Conservation (phyloP, 2,888 invertebrate genomes). For the Colostygia pectinataria region DNA sequence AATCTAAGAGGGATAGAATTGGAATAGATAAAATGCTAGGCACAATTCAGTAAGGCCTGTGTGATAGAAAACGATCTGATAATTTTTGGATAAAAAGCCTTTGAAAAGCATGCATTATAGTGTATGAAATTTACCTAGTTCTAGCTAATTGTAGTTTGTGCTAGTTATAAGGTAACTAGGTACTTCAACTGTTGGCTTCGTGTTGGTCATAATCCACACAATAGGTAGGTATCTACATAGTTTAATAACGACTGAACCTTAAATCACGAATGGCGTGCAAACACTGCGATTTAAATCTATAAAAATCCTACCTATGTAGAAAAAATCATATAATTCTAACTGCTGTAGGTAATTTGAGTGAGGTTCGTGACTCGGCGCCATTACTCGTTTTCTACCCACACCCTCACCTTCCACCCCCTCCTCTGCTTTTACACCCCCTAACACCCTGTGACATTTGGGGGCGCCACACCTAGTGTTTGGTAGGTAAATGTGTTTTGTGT, state of each 20-base stretch:
- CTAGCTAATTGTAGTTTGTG: too few relatives aligned
- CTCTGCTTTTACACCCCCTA: slow-evolving; percentile 35
- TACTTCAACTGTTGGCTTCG: neutral
- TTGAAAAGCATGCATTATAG: too few relatives aligned
- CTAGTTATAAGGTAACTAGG: too few relatives aligned
- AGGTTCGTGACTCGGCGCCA: slow-evolving; percentile 71
- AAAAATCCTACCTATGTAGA: slow-evolving; percentile 32
- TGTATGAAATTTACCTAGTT: too few relatives aligned
- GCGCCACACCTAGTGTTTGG: slow-evolving; percentile 46
- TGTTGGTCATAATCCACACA: slow-evolving; percentile 20
- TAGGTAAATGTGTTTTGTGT: slow-evolving; percentile 41
- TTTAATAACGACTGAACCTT: slow-evolving; percentile 31
- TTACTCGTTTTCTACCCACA: slow-evolving; percentile 67
- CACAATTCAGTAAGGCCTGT: too few relatives aligned
- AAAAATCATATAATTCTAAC: slow-evolving; percentile 28
- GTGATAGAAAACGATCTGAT: too few relatives aligned
- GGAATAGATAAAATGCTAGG: too few relatives aligned
- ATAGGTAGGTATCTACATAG: slow-evolving; percentile 29
- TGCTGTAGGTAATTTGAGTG: slow-evolving; percentile 51
- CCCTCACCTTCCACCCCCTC: slow-evolving; percentile 44
- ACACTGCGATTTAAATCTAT: slow-evolving; percentile 36
- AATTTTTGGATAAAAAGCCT: too few relatives aligned
- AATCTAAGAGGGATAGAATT: too few relatives aligned
- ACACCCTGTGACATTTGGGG: slow-evolving; percentile 52
- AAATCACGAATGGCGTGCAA: slow-evolving; percentile 47